Conservation (phyloP, 2,888 invertebrate genomes). For the Xanthia togata region DNA sequence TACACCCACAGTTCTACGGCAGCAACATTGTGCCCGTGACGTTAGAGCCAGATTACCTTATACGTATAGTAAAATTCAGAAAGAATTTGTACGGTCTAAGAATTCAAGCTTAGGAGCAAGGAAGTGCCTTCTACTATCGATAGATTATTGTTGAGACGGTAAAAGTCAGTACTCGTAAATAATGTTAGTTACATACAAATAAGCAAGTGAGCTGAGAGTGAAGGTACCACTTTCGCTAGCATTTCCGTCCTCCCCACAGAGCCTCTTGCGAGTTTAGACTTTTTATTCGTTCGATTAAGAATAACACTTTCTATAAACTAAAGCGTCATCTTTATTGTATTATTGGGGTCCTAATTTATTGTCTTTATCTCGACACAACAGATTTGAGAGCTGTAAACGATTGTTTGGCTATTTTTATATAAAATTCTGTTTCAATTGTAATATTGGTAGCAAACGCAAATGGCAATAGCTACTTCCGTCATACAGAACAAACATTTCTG, state of each 20-base stretch:
- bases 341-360: conserved; percentile 18
- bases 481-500: background rate
- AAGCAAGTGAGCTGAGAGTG: conserved; percentile 78
- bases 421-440: background rate
- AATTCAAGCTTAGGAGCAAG: conserved; percentile 16
- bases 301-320: conserved; percentile 73
- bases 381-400: background rate
- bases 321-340: conserved; percentile 43
- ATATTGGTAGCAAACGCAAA: background rate
- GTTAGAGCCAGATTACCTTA: conserved; percentile 3
- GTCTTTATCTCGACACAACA: background rate
- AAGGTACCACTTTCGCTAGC: conserved; percentile 83
- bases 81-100: background rate
- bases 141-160: conserved; percentile 20
- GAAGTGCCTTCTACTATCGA: conserved; percentile 13
- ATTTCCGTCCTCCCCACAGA: conserved; percentile 68
- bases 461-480: background rate
- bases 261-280: conserved; percentile 66
- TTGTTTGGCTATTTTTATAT: background rate
- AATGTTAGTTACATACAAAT: conserved; percentile 56
- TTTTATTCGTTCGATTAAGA: conserved; percentile 68
- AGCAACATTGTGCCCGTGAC: conserved; percentile 27
- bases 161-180: conserved; percentile 48
- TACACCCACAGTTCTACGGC: conserved; percentile 35
- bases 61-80: conserved; percentile 5